Conservation (phyloP, 2,888 invertebrate genomes). For the Conomelus anceps region DNA sequence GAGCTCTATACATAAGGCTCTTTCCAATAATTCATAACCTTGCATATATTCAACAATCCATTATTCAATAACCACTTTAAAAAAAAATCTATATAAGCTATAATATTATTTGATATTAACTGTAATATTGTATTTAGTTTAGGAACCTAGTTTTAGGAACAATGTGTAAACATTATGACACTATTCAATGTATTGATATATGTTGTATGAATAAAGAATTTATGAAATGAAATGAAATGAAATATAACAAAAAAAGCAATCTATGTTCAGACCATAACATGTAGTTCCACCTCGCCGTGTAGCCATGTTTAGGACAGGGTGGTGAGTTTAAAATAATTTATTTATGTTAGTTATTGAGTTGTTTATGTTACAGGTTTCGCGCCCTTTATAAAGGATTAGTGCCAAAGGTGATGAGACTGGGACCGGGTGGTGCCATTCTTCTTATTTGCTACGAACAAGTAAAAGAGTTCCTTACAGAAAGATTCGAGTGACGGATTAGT, state of each 20-base stretch:
- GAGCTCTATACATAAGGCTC: no score
- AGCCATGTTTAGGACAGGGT: neutral
- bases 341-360: constrained; percentile 12
- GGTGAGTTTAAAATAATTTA: constrained; percentile 18
- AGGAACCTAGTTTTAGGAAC: no score
- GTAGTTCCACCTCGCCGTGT: neutral
- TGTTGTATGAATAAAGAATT: no score
- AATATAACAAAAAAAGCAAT: neutral
- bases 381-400: constrained; percentile 88
- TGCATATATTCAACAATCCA: no score
- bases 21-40: no score
- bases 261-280: neutral
- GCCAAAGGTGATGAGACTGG: constrained; percentile 84
- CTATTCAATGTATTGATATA: no score
- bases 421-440: constrained; percentile 95
- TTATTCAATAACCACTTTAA: no score
- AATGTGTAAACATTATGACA: no score
- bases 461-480: neutral
- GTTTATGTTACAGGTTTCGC: constrained; percentile 55
- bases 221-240: no score
- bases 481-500: neutral
- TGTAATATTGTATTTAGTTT: no score
- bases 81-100: no score
- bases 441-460: constrained; percentile 79
- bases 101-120: no score